phyloP scores from a whole-genome alignment of 2,888 invertebrate genomes.

The Acrocyrtus sp. region DNA sequence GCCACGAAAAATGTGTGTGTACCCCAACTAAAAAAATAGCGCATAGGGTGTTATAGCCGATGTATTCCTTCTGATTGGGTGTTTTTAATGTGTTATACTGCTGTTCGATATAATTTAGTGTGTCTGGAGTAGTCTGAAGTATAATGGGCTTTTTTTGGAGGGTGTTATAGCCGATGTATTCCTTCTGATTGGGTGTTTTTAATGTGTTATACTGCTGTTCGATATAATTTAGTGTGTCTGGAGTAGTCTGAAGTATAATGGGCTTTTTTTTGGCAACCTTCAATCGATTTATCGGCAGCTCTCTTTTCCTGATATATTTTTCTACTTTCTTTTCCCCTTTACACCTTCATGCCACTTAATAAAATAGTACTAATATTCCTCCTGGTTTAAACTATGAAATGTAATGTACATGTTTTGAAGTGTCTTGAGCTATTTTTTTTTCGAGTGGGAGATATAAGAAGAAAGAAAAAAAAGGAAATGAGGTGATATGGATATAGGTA shows the following conservation, averaged over 20 bases:
- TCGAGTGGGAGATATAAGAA: too few relatives aligned
- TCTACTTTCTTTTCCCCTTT: conserved; percentile 14
- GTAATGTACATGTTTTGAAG: background rate
- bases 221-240: conserved; percentile 6
- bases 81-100: background rate
- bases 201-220: background rate
- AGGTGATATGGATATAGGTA: background rate
- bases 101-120: conserved; percentile 2
- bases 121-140: conserved; percentile 7
- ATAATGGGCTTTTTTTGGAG: conserved; percentile 34
- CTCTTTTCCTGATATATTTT: conserved; percentile 9
- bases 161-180: background rate
- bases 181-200: background rate
- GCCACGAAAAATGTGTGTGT: too few relatives aligned
- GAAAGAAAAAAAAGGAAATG: too few relatives aligned
- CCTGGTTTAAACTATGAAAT: background rate
- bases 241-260: conserved; percentile 22
- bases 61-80: background rate
- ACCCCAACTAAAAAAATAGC: too few relatives aligned
- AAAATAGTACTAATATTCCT: too few relatives aligned
- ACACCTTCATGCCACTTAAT: background rate
- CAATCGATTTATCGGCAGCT: conserved; percentile 50
- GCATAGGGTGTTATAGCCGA: background rate
- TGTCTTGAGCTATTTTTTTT: background rate
- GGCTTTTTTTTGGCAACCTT: conserved; percentile 33